Evolutionary conservation across 1,140 invertebrate species (phyloP).

Genomic region (Sipha flava): DNA sequence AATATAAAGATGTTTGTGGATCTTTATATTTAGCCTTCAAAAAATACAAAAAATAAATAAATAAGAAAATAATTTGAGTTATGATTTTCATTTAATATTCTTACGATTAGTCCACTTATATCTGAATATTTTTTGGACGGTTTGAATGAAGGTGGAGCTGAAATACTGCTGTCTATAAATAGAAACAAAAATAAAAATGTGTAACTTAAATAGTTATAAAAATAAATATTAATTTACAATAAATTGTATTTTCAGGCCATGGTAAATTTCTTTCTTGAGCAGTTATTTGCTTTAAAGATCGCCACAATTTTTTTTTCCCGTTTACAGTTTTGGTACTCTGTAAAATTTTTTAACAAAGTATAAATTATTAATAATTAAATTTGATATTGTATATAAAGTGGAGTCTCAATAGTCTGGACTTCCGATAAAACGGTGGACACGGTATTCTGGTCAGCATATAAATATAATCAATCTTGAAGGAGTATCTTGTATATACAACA

Average conservation of each 20-base stretch:
- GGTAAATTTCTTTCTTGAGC: conserved; percentile 59
- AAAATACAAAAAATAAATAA: conserved; percentile 36
- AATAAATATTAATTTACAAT: conserved; percentile 50
- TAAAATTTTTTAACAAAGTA: not conserved
- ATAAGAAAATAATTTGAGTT: conserved; percentile 21
- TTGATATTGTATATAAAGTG: no score
- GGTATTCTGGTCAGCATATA: no score
- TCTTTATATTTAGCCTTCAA: conserved; percentile 76
- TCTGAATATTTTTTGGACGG: conserved; percentile 91
- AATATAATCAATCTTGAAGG: no score
- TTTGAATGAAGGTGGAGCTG: conserved; percentile 81
- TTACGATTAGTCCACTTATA: conserved; percentile 71
- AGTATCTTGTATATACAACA: no score
- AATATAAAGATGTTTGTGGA: conserved; percentile 79
- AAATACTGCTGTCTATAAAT: conserved; percentile 67
- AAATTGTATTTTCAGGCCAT: conserved; percentile 58
- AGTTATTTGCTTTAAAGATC: conserved; percentile 68
- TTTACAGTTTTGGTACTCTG: conserved; percentile 38
- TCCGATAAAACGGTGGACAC: no score
- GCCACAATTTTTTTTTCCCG: conserved; percentile 61
- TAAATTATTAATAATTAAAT: no score
- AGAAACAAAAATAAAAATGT: not conserved
- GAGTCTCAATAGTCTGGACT: no score
- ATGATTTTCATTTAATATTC: conserved; percentile 35
- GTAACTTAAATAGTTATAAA: not conserved